These are phyloP conservation scores for Cardiocondyla obscurior DNA, from an alignment of 1,140 invertebrate genomes.

Conservation along the genomic window DNA sequence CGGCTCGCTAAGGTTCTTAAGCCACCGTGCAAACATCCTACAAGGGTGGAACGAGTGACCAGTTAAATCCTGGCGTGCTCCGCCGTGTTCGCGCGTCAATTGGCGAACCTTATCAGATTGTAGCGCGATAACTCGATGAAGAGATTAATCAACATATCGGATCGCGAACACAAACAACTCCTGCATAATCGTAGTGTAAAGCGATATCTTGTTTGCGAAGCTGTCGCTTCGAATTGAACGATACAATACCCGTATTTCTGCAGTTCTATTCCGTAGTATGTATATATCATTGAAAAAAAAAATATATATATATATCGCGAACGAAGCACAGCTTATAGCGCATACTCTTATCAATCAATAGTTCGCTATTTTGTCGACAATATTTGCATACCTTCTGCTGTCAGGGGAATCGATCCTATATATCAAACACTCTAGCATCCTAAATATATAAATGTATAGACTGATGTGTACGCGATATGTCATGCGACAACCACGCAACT, in stretches of 20 bases:
- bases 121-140: conserved; percentile 50
- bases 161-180: conserved; percentile 1
- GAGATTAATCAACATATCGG: conserved; percentile 48
- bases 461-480: not conserved
- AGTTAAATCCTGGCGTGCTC: conserved; percentile 14
- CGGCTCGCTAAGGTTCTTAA: conserved; percentile 2
- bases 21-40: conserved; percentile 24
- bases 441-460: not conserved
- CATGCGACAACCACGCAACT: not conserved
- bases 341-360: not conserved
- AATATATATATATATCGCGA: too few species aligned
- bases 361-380: not conserved
- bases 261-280: not conserved
- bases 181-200: conserved; percentile 1
- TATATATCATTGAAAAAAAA: not conserved
- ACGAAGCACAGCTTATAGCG: not conserved
- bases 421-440: not conserved
- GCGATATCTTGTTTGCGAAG: not conserved
- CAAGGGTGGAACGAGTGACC: conserved; percentile 7
- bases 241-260: not conserved
- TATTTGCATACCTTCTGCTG: not conserved
- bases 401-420: not conserved
- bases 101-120: conserved; percentile 53
- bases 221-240: not conserved
- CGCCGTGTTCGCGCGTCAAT: not conserved